Percentiles rank a stretch among this genome's conserved stretches.
Evolutionary conservation across 2,888 invertebrate genomes (phyloP).

Genomic region (Dicyrtoma fusca): DNA sequence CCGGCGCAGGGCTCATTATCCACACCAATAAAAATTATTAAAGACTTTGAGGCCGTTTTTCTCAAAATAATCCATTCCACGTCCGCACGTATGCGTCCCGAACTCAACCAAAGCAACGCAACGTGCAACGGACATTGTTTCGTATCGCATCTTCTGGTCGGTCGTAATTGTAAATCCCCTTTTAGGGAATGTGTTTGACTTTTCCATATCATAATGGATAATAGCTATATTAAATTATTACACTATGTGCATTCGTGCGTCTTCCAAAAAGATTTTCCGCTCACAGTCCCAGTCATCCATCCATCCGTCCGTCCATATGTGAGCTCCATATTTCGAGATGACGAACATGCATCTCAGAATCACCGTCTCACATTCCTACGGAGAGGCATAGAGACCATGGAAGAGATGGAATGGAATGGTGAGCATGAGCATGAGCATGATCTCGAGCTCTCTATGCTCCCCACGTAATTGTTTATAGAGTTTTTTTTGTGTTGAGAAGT

Average conservation of each 20-base stretch:
- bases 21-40: too few species aligned
- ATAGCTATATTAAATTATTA: background rate
- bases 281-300: background rate
- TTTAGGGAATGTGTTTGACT: background rate
- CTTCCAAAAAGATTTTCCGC: background rate
- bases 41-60: too few species aligned
- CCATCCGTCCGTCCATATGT: background rate
- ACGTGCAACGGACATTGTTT: background rate
- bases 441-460: too few species aligned
- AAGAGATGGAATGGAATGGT: too few species aligned
- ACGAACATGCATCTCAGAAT: too few species aligned
- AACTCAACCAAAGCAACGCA: background rate
- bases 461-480: constrained; percentile 8
- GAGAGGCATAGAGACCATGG: background rate
- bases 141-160: background rate
- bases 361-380: background rate
- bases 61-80: too few species aligned
- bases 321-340: too few species aligned
- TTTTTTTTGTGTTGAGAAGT: too few species aligned
- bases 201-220: too few species aligned
- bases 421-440: too few species aligned
- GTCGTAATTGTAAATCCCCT: background rate
- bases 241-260: constrained; percentile 1
- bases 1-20: too few species aligned
- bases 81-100: background rate